Evolutionary conservation across 2,797 vertebrate genomes (phyloP).

Genomic region (Ceryle rudis): DNA sequence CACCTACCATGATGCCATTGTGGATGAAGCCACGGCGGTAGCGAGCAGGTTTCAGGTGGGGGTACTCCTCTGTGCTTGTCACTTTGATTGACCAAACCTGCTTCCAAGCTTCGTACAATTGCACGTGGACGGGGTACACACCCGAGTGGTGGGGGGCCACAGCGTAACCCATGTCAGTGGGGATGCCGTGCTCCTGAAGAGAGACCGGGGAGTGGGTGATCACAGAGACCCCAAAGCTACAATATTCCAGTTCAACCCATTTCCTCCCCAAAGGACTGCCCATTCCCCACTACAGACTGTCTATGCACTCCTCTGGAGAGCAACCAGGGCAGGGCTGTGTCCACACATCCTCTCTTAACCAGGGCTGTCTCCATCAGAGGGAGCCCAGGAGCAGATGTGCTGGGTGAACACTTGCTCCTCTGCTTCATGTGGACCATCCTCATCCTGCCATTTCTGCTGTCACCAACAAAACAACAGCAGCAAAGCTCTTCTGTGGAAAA

Average conservation of each 20-base stretch:
- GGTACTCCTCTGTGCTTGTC: conserved; percentile 98
- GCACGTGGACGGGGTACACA: conserved; percentile 95
- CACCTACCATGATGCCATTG: conserved; percentile 93
- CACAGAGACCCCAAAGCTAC: not conserved
- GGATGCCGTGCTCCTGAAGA: conserved; percentile 94
- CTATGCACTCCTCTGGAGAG: not conserved
- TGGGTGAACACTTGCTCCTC: not conserved
- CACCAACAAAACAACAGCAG: not conserved
- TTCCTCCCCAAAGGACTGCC: not conserved
- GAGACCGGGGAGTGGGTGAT: not conserved
- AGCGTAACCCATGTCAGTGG: conserved; percentile 97
- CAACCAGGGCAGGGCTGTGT: not conserved
- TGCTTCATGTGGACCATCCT: not conserved
- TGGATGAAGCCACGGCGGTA: conserved; percentile 96
- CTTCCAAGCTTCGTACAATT: conserved; percentile 98
- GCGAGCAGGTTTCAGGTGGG: conserved; percentile 96
- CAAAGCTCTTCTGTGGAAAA: not conserved
- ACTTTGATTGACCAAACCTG: conserved; percentile 96
- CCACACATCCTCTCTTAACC: not conserved
- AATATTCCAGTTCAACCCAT: not conserved
- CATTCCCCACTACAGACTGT: not conserved
- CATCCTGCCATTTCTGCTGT: not conserved
- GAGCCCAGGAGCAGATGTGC: not conserved
- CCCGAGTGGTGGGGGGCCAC: conserved; percentile 98
- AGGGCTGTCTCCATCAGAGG: not conserved